phyloP scores from a whole-genome alignment of 2,888 invertebrate species.

The Brenthis hecate region DNA sequence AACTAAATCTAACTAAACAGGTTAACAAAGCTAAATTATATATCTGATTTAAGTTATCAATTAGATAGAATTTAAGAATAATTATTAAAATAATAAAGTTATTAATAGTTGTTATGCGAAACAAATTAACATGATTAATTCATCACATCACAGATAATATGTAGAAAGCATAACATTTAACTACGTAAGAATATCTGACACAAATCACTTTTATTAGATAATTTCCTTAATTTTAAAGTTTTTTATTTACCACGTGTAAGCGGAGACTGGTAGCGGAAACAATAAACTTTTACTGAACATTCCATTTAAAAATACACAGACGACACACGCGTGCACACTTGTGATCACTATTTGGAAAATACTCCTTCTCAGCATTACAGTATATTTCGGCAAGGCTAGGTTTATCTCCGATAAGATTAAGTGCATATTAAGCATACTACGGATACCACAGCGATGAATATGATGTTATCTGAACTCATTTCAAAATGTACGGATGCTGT shows the following conservation, averaged over 20 bases:
- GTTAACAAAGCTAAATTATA: too few relatives aligned
- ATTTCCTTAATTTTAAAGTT: neutral
- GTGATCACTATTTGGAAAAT: neutral
- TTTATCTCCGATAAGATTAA: constrained; percentile 29
- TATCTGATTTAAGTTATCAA: too few relatives aligned
- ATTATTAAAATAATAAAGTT: too few relatives aligned
- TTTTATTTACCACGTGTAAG: constrained; percentile 54
- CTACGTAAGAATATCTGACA: neutral
- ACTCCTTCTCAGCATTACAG: neutral
- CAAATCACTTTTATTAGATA: neutral
- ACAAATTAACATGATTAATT: too few relatives aligned
- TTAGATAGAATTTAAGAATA: too few relatives aligned
- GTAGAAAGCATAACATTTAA: neutral
- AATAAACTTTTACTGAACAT: constrained; percentile 44
- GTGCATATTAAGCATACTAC: constrained; percentile 8
- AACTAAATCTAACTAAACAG: too few relatives aligned
- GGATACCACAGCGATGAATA: constrained; percentile 2
- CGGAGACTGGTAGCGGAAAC: constrained; percentile 55
- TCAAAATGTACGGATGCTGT: neutral
- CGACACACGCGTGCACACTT: neutral
- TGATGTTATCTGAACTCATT: constrained; percentile 10
- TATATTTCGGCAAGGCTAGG: constrained; percentile 8
- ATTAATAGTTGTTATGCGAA: too few relatives aligned
- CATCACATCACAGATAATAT: too few relatives aligned
- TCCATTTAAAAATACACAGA: neutral